Evolutionary conservation across 2,113 vertebrate species (phyloP).

Genomic region (Strix uralensis): DNA sequence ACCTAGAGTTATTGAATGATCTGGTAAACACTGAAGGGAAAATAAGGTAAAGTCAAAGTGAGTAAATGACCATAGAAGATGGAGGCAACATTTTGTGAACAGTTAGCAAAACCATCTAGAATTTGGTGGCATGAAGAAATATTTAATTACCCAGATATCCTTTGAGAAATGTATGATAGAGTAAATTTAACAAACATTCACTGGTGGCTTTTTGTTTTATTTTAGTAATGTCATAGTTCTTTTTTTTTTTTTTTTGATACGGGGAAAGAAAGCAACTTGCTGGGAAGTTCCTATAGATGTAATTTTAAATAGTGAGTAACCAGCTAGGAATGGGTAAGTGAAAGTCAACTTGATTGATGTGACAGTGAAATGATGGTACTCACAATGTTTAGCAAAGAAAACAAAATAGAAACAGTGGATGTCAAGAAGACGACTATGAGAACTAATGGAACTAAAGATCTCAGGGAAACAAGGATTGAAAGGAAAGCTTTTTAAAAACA

Average conservation of each 20-base stretch:
- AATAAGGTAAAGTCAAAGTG: not conserved
- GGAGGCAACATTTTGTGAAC: not conserved
- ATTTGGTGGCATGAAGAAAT: not conserved
- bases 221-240: not conserved
- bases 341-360: conserved; percentile 33
- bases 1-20: not conserved
- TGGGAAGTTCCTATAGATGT: not conserved
- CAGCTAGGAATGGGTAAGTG: not conserved
- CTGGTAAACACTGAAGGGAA: not conserved
- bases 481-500: not conserved
- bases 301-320: conserved; percentile 7
- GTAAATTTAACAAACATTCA: not conserved
- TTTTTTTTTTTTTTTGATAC: not conserved
- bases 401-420: conserved; percentile 13
- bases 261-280: not conserved
- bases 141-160: not conserved
- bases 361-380: conserved; percentile 11
- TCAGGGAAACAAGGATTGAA: conserved; percentile 6
- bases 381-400: conserved; percentile 29
- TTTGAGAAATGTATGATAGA: not conserved
- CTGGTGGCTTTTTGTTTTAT: not conserved
- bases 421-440: conserved; percentile 14
- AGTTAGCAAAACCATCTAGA: not conserved
- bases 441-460: conserved; percentile 4
- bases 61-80: not conserved